Evolutionary conservation across 2,888 invertebrate genomes (phyloP).

Genomic region (Carabus problematicus): DNA sequence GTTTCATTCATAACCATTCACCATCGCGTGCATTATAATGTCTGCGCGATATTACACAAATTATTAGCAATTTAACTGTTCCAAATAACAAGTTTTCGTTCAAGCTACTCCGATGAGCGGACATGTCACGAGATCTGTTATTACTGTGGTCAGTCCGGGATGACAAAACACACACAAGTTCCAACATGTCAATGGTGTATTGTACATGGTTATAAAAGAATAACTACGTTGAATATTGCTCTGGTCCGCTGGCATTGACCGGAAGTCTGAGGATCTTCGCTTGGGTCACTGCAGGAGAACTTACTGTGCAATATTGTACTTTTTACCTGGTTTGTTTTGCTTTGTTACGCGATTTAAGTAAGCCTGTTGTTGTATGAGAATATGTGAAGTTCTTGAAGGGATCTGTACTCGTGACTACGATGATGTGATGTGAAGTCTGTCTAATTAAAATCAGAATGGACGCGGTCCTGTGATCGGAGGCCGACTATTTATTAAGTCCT

Average conservation of each 20-base stretch:
- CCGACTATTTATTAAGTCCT: constrained; percentile 17
- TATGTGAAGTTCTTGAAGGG: too few species aligned
- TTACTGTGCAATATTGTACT: constrained; percentile 4
- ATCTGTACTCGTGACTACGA: too few species aligned
- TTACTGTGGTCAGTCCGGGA: constrained; percentile 12
- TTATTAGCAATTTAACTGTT: constrained; percentile 20
- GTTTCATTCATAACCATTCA: too few species aligned
- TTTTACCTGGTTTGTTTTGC: constrained; percentile 3
- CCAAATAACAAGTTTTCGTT: constrained; percentile 9
- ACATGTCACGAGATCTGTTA: constrained; percentile 2
- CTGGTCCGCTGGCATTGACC: neutral
- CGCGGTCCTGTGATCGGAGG: too few species aligned
- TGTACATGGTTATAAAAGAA: neutral
- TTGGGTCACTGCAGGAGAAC: constrained; percentile 1
- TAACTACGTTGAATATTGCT: neutral
- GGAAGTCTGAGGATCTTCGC: constrained; percentile 16
- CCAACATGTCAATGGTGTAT: neutral
- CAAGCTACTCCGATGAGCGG: constrained; percentile 1
- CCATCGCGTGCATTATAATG: neutral
- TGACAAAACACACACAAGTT: constrained; percentile 1
- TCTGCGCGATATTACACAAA: constrained; percentile 1
- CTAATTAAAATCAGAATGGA: constrained; percentile 12
- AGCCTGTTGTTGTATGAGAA: too few species aligned
- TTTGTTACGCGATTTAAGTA: neutral
- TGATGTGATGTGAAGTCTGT: neutral